phyloP scores from a whole-genome alignment of 2,113 vertebrate species.

The Hippocampus comes region DNA sequence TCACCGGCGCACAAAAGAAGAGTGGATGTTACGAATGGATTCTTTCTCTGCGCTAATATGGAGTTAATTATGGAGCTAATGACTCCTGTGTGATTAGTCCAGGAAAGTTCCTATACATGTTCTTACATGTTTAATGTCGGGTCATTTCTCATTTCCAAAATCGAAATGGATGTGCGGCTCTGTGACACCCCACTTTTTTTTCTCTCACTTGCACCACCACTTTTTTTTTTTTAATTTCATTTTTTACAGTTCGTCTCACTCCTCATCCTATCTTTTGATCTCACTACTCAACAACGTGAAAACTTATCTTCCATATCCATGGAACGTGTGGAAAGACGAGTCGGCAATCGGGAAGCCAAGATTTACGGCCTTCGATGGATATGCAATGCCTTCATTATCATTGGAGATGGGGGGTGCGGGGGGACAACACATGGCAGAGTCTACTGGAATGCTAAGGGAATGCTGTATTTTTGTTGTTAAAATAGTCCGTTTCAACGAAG shows the following conservation, averaged over 20 bases:
- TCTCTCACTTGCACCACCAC: neutral
- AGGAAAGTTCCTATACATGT: conserved; percentile 69
- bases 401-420: neutral
- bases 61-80: conserved; percentile 73
- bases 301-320: neutral
- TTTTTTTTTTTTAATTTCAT: neutral
- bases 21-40: conserved; percentile 67
- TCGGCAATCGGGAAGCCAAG: conserved; percentile 31
- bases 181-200: neutral
- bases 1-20: conserved; percentile 51
- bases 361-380: conserved; percentile 7
- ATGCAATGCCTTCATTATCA: conserved; percentile 35
- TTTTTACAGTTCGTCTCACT: neutral
- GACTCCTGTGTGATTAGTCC: conserved; percentile 71
- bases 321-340: neutral
- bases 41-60: conserved; percentile 68
- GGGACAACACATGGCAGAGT: conserved; percentile 19
- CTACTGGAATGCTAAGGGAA: neutral
- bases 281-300: neutral
- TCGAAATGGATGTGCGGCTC: conserved; percentile 19
- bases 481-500: too few species aligned
- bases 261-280: neutral
- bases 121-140: conserved; percentile 72
- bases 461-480: too few species aligned
- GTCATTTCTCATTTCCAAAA: conserved; percentile 69